phyloP scores from a whole-genome alignment of 2,888 invertebrate genomes.

The Patella pellucida region DNA sequence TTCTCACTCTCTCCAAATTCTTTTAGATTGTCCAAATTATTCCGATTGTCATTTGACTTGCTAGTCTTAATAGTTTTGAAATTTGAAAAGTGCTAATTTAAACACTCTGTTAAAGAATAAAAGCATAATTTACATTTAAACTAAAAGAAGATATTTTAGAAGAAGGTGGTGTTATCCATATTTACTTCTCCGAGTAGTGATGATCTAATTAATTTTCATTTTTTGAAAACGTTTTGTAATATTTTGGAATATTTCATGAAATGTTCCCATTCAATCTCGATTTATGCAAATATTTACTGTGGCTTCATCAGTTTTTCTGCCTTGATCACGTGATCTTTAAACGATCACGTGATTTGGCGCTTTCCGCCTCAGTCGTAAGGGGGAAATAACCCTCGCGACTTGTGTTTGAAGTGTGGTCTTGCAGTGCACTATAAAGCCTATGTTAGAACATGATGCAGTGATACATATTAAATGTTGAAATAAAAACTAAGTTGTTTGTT shows the following conservation, averaged over 20 bases:
- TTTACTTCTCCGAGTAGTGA: too few species aligned
- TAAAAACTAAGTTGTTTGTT: not conserved
- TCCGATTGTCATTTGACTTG: too few species aligned
- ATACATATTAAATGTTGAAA: slow-evolving; percentile 10
- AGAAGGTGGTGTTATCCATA: too few species aligned
- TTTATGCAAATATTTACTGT: slow-evolving; percentile 11
- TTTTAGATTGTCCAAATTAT: too few species aligned
- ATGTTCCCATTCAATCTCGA: not conserved
- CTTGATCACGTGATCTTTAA: not conserved
- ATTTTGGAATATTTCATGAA: not conserved
- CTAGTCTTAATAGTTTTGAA: too few species aligned
- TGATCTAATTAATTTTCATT: not conserved
- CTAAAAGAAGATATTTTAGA: too few species aligned
- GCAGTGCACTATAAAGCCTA: slow-evolving; percentile 5
- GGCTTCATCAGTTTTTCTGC: not conserved
- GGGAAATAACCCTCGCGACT: not conserved
- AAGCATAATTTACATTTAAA: too few species aligned
- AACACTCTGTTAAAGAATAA: too few species aligned
- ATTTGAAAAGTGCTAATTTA: too few species aligned
- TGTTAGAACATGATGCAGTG: not conserved
- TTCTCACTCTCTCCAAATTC: too few species aligned
- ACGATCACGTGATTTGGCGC: not conserved
- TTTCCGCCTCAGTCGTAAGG: not conserved
- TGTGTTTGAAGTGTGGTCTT: slow-evolving; percentile 8
- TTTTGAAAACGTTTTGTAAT: not conserved